These are phyloP conservation scores for Ispidina picta DNA, from an alignment of 2,797 vertebrate genomes.

Conservation along the genomic window DNA sequence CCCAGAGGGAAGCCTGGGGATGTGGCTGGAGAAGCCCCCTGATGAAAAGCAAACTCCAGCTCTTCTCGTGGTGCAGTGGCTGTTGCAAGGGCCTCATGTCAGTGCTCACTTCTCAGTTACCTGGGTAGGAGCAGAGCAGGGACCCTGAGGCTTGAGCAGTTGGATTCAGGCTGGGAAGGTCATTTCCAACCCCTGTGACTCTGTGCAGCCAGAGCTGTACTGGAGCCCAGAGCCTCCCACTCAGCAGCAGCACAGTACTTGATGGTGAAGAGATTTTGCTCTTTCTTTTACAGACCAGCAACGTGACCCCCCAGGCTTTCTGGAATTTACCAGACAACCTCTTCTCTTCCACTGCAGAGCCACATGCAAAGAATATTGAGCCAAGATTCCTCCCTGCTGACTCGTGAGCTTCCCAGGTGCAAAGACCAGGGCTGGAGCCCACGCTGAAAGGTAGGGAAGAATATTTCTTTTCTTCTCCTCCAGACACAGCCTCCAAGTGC, in stretches of 20 bases:
- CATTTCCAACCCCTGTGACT: not conserved
- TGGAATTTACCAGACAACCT: not conserved
- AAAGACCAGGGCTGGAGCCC: not conserved
- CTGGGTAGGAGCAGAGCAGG: not conserved
- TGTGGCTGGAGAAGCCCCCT: not conserved
- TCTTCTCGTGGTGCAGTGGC: not conserved
- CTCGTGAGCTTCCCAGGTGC: accelerated
- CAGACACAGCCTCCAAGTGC: not conserved
- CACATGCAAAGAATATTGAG: not conserved
- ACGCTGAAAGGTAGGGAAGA: not conserved
- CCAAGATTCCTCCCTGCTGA: not conserved
- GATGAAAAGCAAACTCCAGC: not conserved
- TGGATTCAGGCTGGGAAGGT: not conserved
- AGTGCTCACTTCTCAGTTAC: not conserved
- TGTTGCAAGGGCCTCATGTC: not conserved
- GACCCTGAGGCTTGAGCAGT: not conserved
- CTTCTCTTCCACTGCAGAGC: not conserved
- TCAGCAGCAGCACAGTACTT: not conserved
- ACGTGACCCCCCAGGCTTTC: accelerated
- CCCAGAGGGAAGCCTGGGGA: not conserved
- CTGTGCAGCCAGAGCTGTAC: not conserved
- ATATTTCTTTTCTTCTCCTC: not conserved
- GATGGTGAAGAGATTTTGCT: not conserved
- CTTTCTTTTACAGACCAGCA: not conserved
- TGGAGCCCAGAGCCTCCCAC: not conserved